Base-by-base conservation (phyloP, 2,113 vertebrate species). In the Otis tarda region DNA sequence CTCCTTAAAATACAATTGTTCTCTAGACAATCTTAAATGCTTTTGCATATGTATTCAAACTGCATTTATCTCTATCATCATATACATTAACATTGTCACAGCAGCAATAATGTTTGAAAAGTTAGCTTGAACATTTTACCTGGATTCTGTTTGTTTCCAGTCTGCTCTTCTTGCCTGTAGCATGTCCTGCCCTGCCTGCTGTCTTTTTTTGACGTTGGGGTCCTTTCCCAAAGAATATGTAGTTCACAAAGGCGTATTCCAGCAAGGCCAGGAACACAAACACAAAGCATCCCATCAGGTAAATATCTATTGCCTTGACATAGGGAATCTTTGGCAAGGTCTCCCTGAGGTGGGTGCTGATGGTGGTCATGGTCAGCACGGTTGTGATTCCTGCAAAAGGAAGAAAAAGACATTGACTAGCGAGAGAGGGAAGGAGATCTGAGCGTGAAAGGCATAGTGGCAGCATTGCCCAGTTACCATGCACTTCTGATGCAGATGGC, bases 351-450 rank as follows among this genome's bases (percentile, higher is more conserved):
- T 99, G 99, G 50, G 99, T 99, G 94, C 99, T 99, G 97, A 99
- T 99, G 92, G 99, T 99, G 53, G 99, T 99, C 99, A 99, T 99
- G 27, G 99, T 99, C 97, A 99, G 97, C 91, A 99, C 99, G 4
- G 99, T 99, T 18, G 99, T 99, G 93, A 99, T 99, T 91, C 99
- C 99, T 99, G 89, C 0, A 4, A 88, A 87, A 89, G 21, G 93
- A 93, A 97, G 86, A 83, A 93, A 55, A 11, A 43, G 33, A 21
- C 25, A 10, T 79, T 13, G 47, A 49, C 33, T 85, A 49, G 39
- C 23, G 24, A 55, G 16, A n/a, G 16, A 39, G 24, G n/a, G 45
- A 80, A 73, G 43, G 52, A 60, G 43, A 35, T 37, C 4, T 43
- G 60, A 73, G 22, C 1, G 1, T 39, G 25, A 49, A 75, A 69